These are phyloP conservation scores for Trichogramma dendrolimi DNA, from an alignment of 2,888 invertebrate species.

Conservation along the genomic window DNA sequence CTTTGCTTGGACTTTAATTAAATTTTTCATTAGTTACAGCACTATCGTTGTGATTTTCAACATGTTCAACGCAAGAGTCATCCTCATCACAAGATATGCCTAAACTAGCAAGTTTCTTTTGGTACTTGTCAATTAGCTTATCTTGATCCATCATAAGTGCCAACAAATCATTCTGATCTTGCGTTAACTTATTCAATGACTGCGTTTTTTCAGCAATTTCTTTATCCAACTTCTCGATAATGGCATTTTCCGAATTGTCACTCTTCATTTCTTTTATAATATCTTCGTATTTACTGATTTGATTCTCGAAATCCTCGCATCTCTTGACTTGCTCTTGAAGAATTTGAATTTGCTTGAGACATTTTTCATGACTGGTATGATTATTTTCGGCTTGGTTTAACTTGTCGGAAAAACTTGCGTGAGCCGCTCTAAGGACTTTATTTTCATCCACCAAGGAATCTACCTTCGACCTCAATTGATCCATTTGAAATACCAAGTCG, in stretches of 20 bases:
- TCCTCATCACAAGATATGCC: slow-evolving; percentile 41
- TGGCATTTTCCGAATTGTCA: slow-evolving; percentile 40
- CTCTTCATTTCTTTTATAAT: slow-evolving; percentile 47
- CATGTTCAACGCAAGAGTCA: too few species aligned
- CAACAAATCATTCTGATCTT: slow-evolving; percentile 91
- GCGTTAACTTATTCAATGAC: slow-evolving; percentile 66
- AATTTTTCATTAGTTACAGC: too few species aligned
- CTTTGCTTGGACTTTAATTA: too few species aligned
- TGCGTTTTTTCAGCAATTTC: slow-evolving; percentile 46
- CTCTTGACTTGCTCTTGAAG: slow-evolving; percentile 2
- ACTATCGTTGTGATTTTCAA: too few species aligned
- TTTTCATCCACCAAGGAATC: slow-evolving; percentile 77
- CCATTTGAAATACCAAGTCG: slow-evolving; percentile 54
- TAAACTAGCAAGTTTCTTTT: slow-evolving; percentile 56
- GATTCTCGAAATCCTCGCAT: slow-evolving; percentile 38
- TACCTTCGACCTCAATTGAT: slow-evolving; percentile 67
- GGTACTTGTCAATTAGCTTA: slow-evolving; percentile 64
- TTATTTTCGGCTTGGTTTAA: not conserved
- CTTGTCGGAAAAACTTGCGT: slow-evolving; percentile 38
- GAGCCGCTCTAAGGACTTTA: slow-evolving; percentile 71
- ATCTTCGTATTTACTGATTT: slow-evolving; percentile 34
- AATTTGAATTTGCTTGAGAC: not conserved
- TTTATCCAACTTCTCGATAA: slow-evolving; percentile 39
- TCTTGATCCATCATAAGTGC: slow-evolving; percentile 88
- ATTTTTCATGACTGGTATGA: not conserved